Evolutionary conservation across 92 coral and sea anemone genomes (phyloP), one percentile per base, ranked within the genome.

Genomic region (Actinostola sp.): DNA sequence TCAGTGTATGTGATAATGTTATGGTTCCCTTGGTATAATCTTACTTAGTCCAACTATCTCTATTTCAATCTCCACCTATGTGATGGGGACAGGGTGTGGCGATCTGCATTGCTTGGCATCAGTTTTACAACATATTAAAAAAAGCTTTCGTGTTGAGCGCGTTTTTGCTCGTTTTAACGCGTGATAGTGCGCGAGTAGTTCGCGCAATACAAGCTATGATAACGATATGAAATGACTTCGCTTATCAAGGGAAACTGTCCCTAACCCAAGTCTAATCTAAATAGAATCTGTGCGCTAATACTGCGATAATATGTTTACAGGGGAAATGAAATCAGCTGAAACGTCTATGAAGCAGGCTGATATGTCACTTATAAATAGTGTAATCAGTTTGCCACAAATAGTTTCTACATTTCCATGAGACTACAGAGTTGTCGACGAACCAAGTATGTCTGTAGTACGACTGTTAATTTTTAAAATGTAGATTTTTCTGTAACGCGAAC

Each of bases 1-100:
- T 49, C 74, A 36, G 56, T 6, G 74, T 66, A 48, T 68, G 62
- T 30, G n/a, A n/a, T n/a, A n/a, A n/a, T n/a, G n/a, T n/a, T n/a
- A n/a, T n/a, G n/a, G n/a, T n/a, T n/a, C n/a, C n/a, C n/a, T n/a
- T n/a, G n/a, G n/a, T n/a, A n/a, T n/a, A n/a, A n/a, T n/a, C n/a
- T n/a, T n/a, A n/a, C n/a, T n/a, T n/a, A n/a, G n/a, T n/a, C n/a
- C n/a, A n/a, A n/a, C n/a, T 27, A 57, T 24, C 28, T 57, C 7
- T 7, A 29, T 57, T 57, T 11, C 21, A 4, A 57, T 57, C 63
- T 36, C 42, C 42, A 36, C 42, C 4, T 11, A 11, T 36, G 42
- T 12, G n/a, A 2, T 13, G 27, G 6, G 32, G 7, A 26, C 4
- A 20, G 63, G 36, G 39, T 27, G 63, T 29, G 63, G 63, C 17